Base-by-base conservation (phyloP, 2,888 invertebrate genomes). In the Hypselothyrea guttata region DNA sequence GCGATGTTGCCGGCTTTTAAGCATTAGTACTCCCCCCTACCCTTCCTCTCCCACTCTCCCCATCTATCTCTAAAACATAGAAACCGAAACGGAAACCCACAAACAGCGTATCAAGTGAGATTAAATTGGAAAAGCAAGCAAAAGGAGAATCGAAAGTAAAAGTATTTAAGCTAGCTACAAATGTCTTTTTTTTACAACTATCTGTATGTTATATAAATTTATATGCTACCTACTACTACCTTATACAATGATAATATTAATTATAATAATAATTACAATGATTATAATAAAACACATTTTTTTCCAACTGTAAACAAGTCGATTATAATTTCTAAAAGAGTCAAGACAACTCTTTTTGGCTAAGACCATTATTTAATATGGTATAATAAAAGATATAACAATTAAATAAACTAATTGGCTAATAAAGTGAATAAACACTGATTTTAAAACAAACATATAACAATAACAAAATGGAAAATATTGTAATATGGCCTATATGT, bases 1-100 rank as follows among this genome's bases (percentile, higher is more conserved):
- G 96, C 0, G 95, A 94, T 44, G 95, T 95, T 1, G 93, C 92
- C 42, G 97, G 95, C 34, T 90, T 93, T 71, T 92, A 93, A 55
- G 49, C 31, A 11, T 16, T 28, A 15, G 4, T 8, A 9, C 44
- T 33, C 33, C 15, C 22, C 11, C 34, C n/a, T 35, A n/a, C 41
- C 15, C 38, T 28, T 34, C 16, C 27, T 12, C 41, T 28, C 13
- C 30, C 18, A 49, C 30, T 18, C 28, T 45, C 16, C 30, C 34
- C 34, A 31, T 31, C 35, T 28, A 22, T 9, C 35, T 47, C 22
- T 11, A 13, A 33, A n/a, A 35, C 44, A 33, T 15, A 27, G n/a
- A 37, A 34, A 48, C 13, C 56, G 18, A 44, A 13, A 37, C 27
- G 37, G n/a, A 54, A 12, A 46, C 8, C 51, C 16, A 41, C 37